A percentile compares a stretch with the other conserved stretches of the same genome.
Evolutionary conservation across 2,888 invertebrate genomes (phyloP).

Genomic region (Stenoptilia bipunctidactyla): DNA sequence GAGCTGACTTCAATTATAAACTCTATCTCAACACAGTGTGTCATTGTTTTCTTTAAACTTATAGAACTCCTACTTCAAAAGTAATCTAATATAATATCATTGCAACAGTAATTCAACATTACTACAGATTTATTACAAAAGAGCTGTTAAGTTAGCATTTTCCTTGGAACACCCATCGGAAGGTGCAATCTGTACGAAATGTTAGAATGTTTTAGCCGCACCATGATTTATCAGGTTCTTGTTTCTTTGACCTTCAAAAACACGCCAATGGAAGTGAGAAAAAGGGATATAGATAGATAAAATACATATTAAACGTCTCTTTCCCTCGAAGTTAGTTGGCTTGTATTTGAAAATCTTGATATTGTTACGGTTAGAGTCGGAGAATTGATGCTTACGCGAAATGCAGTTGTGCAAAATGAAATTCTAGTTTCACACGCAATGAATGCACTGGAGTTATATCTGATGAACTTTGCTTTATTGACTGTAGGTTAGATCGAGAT

Average conservation of each 20-base stretch:
- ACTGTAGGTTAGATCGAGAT: slow-evolving; percentile 9
- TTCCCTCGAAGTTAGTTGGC: too few species aligned
- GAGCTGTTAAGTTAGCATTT: slow-evolving; percentile 49
- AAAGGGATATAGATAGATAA: not conserved
- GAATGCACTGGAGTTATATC: slow-evolving; percentile 59
- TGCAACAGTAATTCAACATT: slow-evolving; percentile 53
- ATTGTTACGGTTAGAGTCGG: slow-evolving; percentile 29
- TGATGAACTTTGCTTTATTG: slow-evolving; percentile 53
- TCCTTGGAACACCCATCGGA: slow-evolving; percentile 36
- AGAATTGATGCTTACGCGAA: slow-evolving; percentile 53
- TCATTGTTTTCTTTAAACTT: too few species aligned
- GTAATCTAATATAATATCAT: slow-evolving; percentile 55
- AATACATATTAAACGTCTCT: not conserved
- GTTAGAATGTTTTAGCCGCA: slow-evolving; percentile 39
- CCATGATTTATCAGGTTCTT: slow-evolving; percentile 35
- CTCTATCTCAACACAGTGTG: too few species aligned
- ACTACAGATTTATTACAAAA: slow-evolving; percentile 57
- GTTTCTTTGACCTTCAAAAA: not conserved
- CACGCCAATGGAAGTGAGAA: not conserved
- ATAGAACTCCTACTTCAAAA: too few species aligned
- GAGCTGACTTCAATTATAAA: too few species aligned
- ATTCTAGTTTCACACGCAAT: slow-evolving; percentile 71
- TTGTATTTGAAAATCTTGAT: slow-evolving; percentile 17
- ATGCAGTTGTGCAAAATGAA: slow-evolving; percentile 54
- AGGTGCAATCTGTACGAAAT: slow-evolving; percentile 44